Conservation (phyloP, 2,797 vertebrate genomes). For the Mycteria americana region DNA sequence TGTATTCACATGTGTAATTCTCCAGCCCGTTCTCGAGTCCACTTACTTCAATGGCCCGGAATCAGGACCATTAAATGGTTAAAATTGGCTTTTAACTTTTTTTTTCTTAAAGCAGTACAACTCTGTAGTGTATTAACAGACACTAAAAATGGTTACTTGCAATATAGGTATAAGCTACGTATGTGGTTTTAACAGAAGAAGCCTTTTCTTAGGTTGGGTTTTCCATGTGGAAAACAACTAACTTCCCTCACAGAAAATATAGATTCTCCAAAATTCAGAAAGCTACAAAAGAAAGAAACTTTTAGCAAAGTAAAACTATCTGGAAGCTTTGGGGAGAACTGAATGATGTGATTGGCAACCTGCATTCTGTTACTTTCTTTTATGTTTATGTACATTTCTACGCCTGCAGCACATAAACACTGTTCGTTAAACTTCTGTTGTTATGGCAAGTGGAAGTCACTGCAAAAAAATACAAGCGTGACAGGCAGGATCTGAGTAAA, state of each 20-base stretch:
- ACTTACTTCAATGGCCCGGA: background rate
- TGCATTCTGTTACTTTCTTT: conserved; percentile 57
- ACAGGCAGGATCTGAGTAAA: conserved; percentile 45
- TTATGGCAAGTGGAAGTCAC: conserved; percentile 59
- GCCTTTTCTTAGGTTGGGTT: background rate
- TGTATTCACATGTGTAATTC: background rate
- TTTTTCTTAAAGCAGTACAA: background rate
- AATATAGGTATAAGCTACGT: background rate
- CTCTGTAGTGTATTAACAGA: background rate
- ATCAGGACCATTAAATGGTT: background rate
- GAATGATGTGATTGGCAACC: conserved; percentile 57
- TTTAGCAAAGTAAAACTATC: conserved; percentile 43
- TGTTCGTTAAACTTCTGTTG: conserved; percentile 62
- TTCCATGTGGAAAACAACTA: background rate
- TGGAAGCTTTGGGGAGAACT: conserved; percentile 36
- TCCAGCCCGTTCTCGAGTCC: background rate
- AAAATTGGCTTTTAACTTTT: background rate
- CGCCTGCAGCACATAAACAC: conserved; percentile 56
- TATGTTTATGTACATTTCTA: conserved; percentile 51
- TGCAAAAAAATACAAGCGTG: conserved; percentile 38
- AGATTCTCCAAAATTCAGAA: conserved; percentile 12
- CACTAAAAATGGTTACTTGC: background rate
- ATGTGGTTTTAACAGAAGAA: background rate
- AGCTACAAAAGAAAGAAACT: conserved; percentile 25
- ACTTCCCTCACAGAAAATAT: conserved; percentile 1